These are phyloP conservation scores for Xiphydria camelus DNA, from an alignment of 2,888 invertebrate genomes.

Conservation along the genomic window DNA sequence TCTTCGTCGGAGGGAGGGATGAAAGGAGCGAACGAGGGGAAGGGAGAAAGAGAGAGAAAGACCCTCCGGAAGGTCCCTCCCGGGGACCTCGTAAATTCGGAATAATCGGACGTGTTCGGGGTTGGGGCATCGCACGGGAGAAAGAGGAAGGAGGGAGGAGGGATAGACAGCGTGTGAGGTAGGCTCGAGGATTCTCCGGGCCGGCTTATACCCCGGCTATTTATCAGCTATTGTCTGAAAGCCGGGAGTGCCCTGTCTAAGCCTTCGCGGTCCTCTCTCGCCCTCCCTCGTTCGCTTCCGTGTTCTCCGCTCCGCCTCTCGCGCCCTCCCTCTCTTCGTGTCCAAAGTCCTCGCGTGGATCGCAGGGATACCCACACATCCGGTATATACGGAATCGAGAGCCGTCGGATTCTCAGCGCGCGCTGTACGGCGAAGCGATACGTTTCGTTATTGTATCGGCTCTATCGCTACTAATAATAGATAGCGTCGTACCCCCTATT, in stretches of 20 bases:
- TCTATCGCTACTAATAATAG: conserved; percentile 22
- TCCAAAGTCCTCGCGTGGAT: too few species aligned
- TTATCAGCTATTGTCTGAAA: conserved; percentile 30
- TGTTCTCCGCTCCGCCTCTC: neutral
- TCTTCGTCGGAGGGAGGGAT: too few species aligned
- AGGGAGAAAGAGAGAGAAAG: too few species aligned
- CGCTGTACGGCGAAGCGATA: too few species aligned
- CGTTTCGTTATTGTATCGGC: conserved; percentile 18
- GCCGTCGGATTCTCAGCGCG: too few species aligned
- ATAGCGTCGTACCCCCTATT: too few species aligned
- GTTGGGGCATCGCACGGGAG: conserved; percentile 4
- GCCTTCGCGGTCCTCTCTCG: conserved; percentile 3
- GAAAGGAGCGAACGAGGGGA: too few species aligned
- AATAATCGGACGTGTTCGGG: conserved; percentile 29
- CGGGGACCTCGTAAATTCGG: conserved; percentile 26
- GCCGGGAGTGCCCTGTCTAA: conserved; percentile 11
- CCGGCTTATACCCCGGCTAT: conserved; percentile 26
- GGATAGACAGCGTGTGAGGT: conserved; percentile 1
- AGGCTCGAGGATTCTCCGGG: conserved; percentile 23
- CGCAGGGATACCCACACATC: too few species aligned
- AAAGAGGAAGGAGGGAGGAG: neutral
- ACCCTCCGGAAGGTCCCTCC: conserved; percentile 8
- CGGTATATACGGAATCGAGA: too few species aligned
- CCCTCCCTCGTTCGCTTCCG: neutral
- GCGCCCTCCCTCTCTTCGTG: too few species aligned